Evolutionary conservation across 2,888 invertebrate genomes (phyloP).

Genomic region (Parnassius glacialis): DNA sequence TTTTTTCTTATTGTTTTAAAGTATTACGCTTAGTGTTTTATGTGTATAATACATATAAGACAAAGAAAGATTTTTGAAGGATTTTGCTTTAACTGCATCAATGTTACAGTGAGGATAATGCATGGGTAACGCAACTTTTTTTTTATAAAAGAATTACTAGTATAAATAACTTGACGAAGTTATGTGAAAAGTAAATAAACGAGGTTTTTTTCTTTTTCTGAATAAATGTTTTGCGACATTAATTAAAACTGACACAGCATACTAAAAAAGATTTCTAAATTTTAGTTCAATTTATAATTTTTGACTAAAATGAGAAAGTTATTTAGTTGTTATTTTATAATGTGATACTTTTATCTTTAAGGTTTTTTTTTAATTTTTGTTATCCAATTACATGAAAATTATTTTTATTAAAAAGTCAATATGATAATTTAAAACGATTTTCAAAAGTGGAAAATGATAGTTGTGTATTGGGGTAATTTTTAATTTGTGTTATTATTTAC

Average conservation of each 20-base stretch:
- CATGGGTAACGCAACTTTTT: background rate
- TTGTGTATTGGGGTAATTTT: background rate
- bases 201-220: background rate
- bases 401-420: background rate
- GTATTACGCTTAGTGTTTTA: background rate
- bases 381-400: background rate
- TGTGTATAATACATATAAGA: background rate
- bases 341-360: background rate
- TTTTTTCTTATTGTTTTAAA: background rate
- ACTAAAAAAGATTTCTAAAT: background rate
- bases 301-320: background rate
- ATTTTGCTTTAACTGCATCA: background rate
- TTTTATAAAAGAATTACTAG: background rate
- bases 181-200: background rate
- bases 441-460: too few relatives aligned
- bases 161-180: background rate
- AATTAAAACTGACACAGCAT: background rate
- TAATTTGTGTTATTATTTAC: background rate
- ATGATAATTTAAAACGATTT: too few relatives aligned
- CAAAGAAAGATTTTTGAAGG: background rate
- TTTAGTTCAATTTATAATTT: background rate
- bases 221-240: background rate
- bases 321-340: background rate
- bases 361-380: background rate
- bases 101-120: background rate